Percentiles rank a stretch among this genome's conserved stretches.
Conservation (phyloP, 2,888 invertebrate genomes). For the Eilema caniola region DNA sequence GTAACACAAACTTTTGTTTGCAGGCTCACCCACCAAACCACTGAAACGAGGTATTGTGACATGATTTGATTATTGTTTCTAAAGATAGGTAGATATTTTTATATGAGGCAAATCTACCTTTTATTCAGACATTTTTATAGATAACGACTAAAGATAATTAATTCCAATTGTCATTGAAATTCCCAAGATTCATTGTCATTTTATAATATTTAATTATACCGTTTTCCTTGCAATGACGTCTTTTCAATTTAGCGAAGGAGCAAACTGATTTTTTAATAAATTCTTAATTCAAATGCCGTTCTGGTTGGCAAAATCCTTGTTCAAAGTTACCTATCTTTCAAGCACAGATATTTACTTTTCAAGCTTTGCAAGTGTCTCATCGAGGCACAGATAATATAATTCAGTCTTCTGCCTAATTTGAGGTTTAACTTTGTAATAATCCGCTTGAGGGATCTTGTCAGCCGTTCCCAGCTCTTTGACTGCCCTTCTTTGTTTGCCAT, state of each 20-base stretch:
- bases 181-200: neutral
- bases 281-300: slow-evolving; percentile 32
- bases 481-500: slow-evolving; percentile 40
- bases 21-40: too few relatives aligned
- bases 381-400: slow-evolving; percentile 52
- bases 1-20: too few relatives aligned
- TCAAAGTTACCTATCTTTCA: slow-evolving; percentile 37
- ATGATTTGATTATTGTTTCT: too few relatives aligned
- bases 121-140: too few relatives aligned
- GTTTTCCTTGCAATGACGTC: neutral
- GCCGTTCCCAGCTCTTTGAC: slow-evolving; percentile 48
- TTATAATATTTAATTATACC: neutral
- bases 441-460: slow-evolving; percentile 53
- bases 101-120: too few relatives aligned
- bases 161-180: neutral
- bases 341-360: slow-evolving; percentile 48
- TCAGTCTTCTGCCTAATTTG: slow-evolving; percentile 48
- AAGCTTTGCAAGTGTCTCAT: slow-evolving; percentile 21
- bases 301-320: slow-evolving; percentile 28
- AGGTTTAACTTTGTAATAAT: slow-evolving; percentile 51
- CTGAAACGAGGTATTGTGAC: too few relatives aligned
- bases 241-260: neutral
- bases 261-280: slow-evolving; percentile 17
- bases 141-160: neutral
- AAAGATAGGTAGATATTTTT: too few relatives aligned